Base-by-base conservation (phyloP, 2,797 vertebrate genomes). In the Varecia variegata region DNA sequence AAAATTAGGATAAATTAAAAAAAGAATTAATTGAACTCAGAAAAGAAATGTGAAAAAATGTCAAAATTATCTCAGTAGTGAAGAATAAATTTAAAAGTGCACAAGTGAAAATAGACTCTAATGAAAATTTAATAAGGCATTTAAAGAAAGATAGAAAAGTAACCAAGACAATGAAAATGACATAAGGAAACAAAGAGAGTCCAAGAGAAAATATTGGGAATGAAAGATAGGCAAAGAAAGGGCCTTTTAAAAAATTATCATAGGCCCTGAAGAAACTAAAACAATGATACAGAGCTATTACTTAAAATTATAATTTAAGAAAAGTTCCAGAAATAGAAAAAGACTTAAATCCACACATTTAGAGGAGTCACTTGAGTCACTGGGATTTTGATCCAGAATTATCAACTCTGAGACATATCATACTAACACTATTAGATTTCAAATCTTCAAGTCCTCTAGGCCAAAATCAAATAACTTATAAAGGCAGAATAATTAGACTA, bases 81-180 rank as follows among this genome's bases (percentile, higher is more conserved):
- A 88, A 67, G 47, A 88, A 60, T 94, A 50, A 73, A 65, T 56
- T 73, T 18, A 17, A 68, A 81, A 89, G 30, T 85, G 4, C 35
- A 47, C 23, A 68, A 77, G 54, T 88, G 38, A 96, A 89, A 93
- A 88, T 60, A 92, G 43, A 89, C 7, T 18, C 21, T 73, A 80
- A 58, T 67, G 45, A 88, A 94, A 92, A 67, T 79, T 88, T 81
- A 86, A 52, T 73, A 67, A 58, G 45, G 13, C 5, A 5, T 65
- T 96, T 92, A 45, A 73, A 85, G 27, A 84, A 50, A 88, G 32
- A 93, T 6, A 71, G 85, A 35, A 80, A 84, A 80, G 67, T 79
- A 88, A n/a, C 73, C 17, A 84, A 79, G 23, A 40, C 87, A 80
- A 60, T 76, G 88, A 84, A 77, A 83, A 79, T 43, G 38, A 58